phyloP scores from a whole-genome alignment of 2,888 invertebrate genomes.

The Germaria angustata region DNA sequence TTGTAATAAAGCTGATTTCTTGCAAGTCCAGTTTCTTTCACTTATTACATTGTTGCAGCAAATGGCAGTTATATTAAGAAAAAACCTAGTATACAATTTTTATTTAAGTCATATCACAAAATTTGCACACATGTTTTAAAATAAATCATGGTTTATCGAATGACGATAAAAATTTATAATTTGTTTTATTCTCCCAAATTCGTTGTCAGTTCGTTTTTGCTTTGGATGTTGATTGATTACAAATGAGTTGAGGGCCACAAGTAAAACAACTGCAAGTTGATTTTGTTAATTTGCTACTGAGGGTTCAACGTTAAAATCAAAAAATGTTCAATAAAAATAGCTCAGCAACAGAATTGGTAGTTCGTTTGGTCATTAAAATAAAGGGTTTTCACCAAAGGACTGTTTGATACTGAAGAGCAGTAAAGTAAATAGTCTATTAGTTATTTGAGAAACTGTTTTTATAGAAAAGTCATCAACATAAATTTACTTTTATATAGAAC shows the following conservation, averaged over 20 bases:
- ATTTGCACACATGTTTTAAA: not conserved
- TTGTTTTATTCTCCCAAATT: not conserved
- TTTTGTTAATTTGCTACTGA: not conserved
- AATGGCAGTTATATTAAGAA: not conserved
- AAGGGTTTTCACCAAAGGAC: not conserved
- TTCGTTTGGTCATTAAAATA: too few species aligned
- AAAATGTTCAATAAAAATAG: not conserved
- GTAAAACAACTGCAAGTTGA: not conserved
- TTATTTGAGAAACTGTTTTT: too few species aligned
- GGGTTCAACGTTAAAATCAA: not conserved
- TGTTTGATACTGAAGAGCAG: too few species aligned
- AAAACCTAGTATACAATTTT: not conserved
- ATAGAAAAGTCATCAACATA: too few species aligned
- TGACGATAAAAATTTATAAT: constrained; percentile 17
- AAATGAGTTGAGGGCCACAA: constrained; percentile 25
- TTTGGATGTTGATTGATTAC: constrained; percentile 47
- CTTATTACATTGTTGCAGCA: too few species aligned
- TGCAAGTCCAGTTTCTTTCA: too few species aligned
- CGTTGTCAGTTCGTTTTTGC: not conserved
- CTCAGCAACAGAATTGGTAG: not conserved
- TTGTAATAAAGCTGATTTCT: too few species aligned
- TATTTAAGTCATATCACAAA: not conserved
- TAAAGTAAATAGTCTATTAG: too few species aligned
- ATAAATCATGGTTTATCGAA: not conserved
- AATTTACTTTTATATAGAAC: too few species aligned